These are phyloP conservation scores for Calameuta pallipes DNA, from an alignment of 2,888 invertebrate species.

Conservation along the genomic window DNA sequence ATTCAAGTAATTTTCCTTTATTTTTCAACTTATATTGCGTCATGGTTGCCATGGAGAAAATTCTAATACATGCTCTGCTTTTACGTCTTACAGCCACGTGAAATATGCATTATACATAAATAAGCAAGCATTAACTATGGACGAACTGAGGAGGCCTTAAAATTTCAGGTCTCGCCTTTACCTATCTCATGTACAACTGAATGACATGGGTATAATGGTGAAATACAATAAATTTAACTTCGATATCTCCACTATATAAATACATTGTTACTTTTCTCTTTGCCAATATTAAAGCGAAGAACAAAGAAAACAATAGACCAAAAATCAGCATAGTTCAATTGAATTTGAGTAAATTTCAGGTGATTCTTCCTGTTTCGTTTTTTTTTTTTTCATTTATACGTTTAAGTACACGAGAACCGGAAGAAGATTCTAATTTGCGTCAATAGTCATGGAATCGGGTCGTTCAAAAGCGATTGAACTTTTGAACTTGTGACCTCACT, in stretches of 20 bases:
- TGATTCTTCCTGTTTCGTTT: background rate
- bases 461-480: conserved; percentile 37
- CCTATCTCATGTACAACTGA: background rate
- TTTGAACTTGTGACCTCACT: conserved; percentile 54
- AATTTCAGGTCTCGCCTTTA: background rate
- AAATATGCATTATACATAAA: background rate
- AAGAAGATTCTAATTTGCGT: background rate
- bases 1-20: background rate
- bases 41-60: background rate
- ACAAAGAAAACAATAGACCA: background rate
- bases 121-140: background rate
- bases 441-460: background rate
- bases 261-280: no score
- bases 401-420: background rate
- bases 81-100: background rate
- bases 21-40: background rate
- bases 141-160: background rate
- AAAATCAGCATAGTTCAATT: background rate
- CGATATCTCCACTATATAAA: background rate
- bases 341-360: background rate
- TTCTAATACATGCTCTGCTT: background rate
- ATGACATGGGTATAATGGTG: background rate
- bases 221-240: background rate
- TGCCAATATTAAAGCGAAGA: background rate
- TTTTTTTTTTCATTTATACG: background rate